Percentiles rank a stretch among this genome's conserved stretches.
These are phyloP conservation scores for Eupeodes luniger DNA, from an alignment of 2,888 invertebrate species.

Conservation along the genomic window DNA sequence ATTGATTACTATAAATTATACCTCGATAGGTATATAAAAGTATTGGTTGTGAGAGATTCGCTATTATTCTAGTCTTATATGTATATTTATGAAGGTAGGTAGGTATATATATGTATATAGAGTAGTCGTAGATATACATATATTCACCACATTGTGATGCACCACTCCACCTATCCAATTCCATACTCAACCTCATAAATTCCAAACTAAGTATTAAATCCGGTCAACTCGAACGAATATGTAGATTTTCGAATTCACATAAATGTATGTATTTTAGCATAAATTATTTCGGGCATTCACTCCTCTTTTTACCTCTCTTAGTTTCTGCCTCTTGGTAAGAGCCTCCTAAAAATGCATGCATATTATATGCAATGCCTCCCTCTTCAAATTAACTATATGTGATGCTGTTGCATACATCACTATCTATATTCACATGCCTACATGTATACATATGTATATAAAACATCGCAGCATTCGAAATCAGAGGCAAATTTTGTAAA, in stretches of 20 bases:
- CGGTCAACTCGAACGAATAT: constrained; percentile 71
- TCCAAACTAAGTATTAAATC: constrained; percentile 70
- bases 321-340: background rate
- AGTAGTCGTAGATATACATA: background rate
- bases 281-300: constrained; percentile 73
- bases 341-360: constrained; percentile 50
- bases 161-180: background rate
- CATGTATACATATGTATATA: background rate
- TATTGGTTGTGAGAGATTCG: background rate
- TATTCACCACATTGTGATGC: constrained; percentile 1
- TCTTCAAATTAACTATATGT: constrained; percentile 25
- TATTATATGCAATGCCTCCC: constrained; percentile 24
- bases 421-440: background rate
- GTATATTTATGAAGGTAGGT: background rate
- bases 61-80: background rate
- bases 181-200: constrained; percentile 52
- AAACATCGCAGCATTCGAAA: constrained; percentile 14
- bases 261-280: constrained; percentile 59
- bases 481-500: constrained; percentile 64
- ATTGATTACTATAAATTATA: background rate
- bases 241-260: constrained; percentile 38
- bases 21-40: background rate
- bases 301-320: background rate
- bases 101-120: background rate
- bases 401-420: background rate